Percentiles rank a stretch among this genome's conserved stretches.
Conservation (phyloP, 1,140 invertebrate genomes). For the Proales similis region DNA sequence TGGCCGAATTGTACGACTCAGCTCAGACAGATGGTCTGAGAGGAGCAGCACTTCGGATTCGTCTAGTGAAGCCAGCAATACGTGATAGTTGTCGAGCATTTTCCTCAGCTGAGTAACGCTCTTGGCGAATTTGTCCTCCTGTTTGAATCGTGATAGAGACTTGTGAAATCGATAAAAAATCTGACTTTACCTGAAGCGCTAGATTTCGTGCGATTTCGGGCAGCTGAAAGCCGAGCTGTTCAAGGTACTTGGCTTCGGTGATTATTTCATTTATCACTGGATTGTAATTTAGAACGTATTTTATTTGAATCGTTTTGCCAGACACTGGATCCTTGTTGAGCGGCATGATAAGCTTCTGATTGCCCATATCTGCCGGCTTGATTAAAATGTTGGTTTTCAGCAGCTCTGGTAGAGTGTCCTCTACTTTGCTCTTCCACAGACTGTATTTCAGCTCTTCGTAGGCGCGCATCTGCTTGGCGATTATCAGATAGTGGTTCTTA, state of each 20-base stretch:
- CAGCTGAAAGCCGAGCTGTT: slow-evolving; percentile 67
- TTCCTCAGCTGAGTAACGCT: slow-evolving; percentile 49
- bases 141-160: slow-evolving; percentile 39
- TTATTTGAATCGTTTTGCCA: slow-evolving; percentile 2
- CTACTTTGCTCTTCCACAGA: slow-evolving; percentile 48
- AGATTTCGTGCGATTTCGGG: slow-evolving; percentile 63
- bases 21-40: slow-evolving; percentile 60
- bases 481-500: slow-evolving; percentile 65
- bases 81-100: slow-evolving; percentile 51
- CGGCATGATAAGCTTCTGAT: slow-evolving; percentile 22
- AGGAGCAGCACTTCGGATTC: slow-evolving; percentile 51
- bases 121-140: slow-evolving; percentile 53
- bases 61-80: slow-evolving; percentile 47
- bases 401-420: slow-evolving; percentile 45
- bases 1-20: slow-evolving; percentile 69
- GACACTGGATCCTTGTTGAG: slow-evolving; percentile 9
- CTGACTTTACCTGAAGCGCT: slow-evolving; percentile 58
- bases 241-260: slow-evolving; percentile 56
- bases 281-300: slow-evolving; percentile 51
- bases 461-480: slow-evolving; percentile 66
- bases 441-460: slow-evolving; percentile 62
- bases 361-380: slow-evolving; percentile 40
- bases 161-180: slow-evolving; percentile 11
- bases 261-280: slow-evolving; percentile 64
- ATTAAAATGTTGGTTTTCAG: slow-evolving; percentile 49